A percentile compares a stretch with the other conserved stretches of the same genome.
phyloP scores from a whole-genome alignment of 2,113 vertebrate species.

The Phalacrocorax aristotelis region DNA sequence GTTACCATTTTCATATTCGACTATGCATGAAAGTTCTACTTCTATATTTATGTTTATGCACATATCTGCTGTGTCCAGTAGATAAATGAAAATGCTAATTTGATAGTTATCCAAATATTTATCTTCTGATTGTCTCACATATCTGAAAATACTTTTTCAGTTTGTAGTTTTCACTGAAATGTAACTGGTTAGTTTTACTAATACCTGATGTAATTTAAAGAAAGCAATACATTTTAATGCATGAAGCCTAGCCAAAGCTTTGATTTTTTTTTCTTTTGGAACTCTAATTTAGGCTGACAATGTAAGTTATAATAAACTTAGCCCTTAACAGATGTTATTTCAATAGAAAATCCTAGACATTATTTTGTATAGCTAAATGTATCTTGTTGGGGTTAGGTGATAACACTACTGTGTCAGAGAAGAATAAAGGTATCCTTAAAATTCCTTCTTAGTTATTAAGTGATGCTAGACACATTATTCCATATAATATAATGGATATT shows the following conservation, averaged over 20 bases:
- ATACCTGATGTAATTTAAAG: not conserved
- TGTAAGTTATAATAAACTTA: not conserved
- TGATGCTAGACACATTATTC: not conserved
- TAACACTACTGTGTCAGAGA: not conserved
- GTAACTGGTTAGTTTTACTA: not conserved
- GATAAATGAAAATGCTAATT: not conserved
- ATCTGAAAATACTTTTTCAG: not conserved
- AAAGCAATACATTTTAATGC: not conserved
- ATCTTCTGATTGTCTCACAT: not conserved
- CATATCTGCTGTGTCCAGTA: not conserved
- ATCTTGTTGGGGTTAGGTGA: not conserved
- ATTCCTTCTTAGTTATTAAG: not conserved
- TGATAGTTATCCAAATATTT: not conserved
- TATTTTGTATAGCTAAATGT: not conserved
- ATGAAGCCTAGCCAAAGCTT: not conserved
- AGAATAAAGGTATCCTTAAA: not conserved
- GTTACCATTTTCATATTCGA: not conserved
- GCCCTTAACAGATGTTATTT: not conserved
- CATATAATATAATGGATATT: not conserved
- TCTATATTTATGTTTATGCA: not conserved
- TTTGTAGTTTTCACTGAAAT: not conserved
- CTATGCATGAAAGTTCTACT: not conserved
- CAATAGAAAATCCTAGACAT: not conserved
- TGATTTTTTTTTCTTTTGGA: not conserved
- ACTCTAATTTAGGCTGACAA: not conserved